Evolutionary conservation across 2,888 invertebrate species (phyloP).

Genomic region (Eristalinus aeneus): DNA sequence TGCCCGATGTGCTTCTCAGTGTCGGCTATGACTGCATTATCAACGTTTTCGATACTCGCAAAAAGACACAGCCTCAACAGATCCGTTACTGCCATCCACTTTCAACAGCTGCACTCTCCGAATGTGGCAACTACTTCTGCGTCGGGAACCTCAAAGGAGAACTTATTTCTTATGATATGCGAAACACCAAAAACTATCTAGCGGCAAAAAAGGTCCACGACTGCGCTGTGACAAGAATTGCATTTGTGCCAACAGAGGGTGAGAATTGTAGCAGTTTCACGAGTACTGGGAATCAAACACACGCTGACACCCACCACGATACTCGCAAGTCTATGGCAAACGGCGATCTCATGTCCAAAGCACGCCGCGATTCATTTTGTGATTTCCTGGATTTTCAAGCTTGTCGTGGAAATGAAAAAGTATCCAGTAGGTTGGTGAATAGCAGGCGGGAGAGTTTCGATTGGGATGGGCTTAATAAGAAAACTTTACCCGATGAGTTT

Average conservation of each 20-base stretch:
- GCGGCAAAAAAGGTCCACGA: conserved; percentile 76
- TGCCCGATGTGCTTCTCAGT: conserved; percentile 77
- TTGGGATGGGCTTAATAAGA: conserved; percentile 76
- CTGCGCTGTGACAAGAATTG: conserved; percentile 75
- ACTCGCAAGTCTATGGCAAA: conserved; percentile 33
- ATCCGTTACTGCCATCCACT: conserved; percentile 76
- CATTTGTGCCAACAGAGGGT: conserved; percentile 75
- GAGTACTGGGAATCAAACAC: conserved; percentile 68
- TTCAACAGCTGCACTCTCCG: conserved; percentile 77
- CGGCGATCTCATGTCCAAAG: conserved; percentile 72
- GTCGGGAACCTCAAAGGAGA: conserved; percentile 80
- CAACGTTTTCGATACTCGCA: conserved; percentile 79
- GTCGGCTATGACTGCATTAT: conserved; percentile 80
- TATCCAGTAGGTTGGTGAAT: conserved; percentile 73
- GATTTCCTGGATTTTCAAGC: conserved; percentile 78
- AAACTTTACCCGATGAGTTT: conserved; percentile 72
- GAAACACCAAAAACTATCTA: conserved; percentile 76
- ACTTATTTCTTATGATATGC: conserved; percentile 78
- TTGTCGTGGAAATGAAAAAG: conserved; percentile 74
- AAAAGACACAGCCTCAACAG: conserved; percentile 75
- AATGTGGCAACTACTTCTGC: conserved; percentile 79
- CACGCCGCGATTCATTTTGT: conserved; percentile 77
- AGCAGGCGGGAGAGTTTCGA: conserved; percentile 77
- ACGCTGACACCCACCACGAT: conserved; percentile 46
- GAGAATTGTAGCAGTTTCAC: conserved; percentile 73